phyloP scores from a whole-genome alignment of 2,113 vertebrate genomes.

The Aegithalos caudatus region DNA sequence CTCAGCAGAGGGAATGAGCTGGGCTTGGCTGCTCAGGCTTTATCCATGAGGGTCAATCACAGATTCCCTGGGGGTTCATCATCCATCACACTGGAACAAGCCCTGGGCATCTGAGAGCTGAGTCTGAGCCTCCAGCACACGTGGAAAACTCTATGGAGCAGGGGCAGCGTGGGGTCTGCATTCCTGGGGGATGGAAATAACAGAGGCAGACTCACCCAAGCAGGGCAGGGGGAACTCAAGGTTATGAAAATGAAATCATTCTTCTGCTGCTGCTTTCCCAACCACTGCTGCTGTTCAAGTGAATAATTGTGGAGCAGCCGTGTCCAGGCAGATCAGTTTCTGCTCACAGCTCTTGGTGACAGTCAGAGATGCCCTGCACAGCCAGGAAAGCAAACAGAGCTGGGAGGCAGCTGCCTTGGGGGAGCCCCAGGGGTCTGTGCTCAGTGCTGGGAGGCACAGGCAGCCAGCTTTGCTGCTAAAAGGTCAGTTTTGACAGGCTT shows the following conservation, averaged over 20 bases:
- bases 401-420: background rate
- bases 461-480: background rate
- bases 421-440: background rate
- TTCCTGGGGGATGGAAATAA: background rate
- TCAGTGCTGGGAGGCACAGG: background rate
- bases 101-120: background rate
- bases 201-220: background rate
- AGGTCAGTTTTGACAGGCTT: background rate
- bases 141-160: background rate
- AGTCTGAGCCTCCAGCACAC: background rate
- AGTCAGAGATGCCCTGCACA: background rate
- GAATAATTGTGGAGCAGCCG: conserved; percentile 23
- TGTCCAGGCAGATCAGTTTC: conserved; percentile 14
- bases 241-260: conserved; percentile 65
- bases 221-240: conserved; percentile 48
- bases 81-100: background rate
- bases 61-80: background rate
- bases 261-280: conserved; percentile 43
- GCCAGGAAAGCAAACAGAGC: background rate
- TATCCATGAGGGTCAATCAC: background rate
- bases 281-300: conserved; percentile 35
- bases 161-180: background rate
- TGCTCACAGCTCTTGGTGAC: background rate
- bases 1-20: background rate
- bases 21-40: background rate